phyloP scores from a whole-genome alignment of 2,113 vertebrate genomes.

The Notothenia coriiceps region DNA sequence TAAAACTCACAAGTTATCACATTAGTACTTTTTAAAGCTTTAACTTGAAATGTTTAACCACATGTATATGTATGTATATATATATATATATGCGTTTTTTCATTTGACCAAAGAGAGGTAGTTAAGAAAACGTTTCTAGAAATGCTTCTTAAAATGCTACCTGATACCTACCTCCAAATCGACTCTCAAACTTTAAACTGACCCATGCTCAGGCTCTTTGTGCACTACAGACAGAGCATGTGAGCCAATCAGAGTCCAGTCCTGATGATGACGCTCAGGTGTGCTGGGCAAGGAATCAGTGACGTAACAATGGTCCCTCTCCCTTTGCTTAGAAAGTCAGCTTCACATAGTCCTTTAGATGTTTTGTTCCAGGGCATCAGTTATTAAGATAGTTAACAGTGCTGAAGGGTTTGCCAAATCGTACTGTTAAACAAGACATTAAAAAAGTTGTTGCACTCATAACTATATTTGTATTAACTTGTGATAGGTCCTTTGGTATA shows the following conservation, averaged over 20 bases:
- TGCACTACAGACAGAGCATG: not conserved
- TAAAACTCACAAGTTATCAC: not conserved
- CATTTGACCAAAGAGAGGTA: not conserved
- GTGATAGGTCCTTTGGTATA: not conserved
- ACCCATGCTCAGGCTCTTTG: slow-evolving; percentile 29
- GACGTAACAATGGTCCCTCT: not conserved
- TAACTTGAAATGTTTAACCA: not conserved
- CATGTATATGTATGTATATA: too few relatives aligned
- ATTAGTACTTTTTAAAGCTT: not conserved
- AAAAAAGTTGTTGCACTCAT: not conserved
- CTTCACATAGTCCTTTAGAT: too few relatives aligned
- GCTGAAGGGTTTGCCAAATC: not conserved
- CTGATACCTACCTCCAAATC: slow-evolving; percentile 37
- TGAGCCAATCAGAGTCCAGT: not conserved
- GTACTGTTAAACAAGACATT: not conserved
- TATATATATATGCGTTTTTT: too few relatives aligned
- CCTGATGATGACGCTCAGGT: slow-evolving; percentile 23
- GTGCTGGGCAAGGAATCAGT: slow-evolving; percentile 6
- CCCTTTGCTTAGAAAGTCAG: too few relatives aligned
- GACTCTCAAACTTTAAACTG: not conserved
- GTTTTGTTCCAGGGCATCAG: not conserved
- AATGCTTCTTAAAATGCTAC: not conserved
- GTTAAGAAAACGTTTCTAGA: too few relatives aligned
- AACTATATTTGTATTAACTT: not conserved
- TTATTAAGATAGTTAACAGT: not conserved